Base-by-base conservation (phyloP, 2,113 vertebrate genomes). In the Melierax canorus region DNA sequence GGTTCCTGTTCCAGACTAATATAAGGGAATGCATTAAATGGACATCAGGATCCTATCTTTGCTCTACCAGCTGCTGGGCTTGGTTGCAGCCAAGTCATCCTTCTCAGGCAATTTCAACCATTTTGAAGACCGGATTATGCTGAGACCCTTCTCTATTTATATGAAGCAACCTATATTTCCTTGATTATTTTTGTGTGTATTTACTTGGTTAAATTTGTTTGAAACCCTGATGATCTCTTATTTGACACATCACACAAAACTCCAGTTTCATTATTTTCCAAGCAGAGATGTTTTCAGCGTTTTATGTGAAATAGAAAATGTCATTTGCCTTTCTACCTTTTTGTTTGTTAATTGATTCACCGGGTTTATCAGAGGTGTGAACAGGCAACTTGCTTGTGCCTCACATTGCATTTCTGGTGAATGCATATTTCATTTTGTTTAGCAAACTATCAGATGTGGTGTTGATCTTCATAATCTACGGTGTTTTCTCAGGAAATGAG, bases 401-500 rank as follows among this genome's bases (percentile, higher is more conserved):
- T 91, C 7, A 36, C 12, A 36, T 32, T 68, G 19, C 13, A 30
- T 88, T 29, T 30, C 45, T 82, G 75, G 18, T 30, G n/a, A 91
- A 32, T 18, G 11, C 20, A 9, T 58, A 50, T 53, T 38, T 76
- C 16, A 77, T 56, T 68, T 78, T 79, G 24, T 92, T 89, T 92
- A 92, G 60, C 48, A 74, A 83, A 90, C 67, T 95, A 62, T 92
- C 76, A 94, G 72, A 77, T 77, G 34, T 58, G 32, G 48, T 66
- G 41, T 75, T 92, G 81, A 85, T 82, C 45, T 71, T 68, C 15
- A 64, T 14, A 29, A 63, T 92, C 77, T 17, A 19, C 26, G 18
- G 75, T 88, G 81, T 76, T 95, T 97, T 92, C 71, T 79, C 43
- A 90, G 92, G 79, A 96, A 98, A 97, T 92, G 56, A 74, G 71